Conservation (phyloP, 2,888 invertebrate genomes). For the Danaus chrysippus region DNA sequence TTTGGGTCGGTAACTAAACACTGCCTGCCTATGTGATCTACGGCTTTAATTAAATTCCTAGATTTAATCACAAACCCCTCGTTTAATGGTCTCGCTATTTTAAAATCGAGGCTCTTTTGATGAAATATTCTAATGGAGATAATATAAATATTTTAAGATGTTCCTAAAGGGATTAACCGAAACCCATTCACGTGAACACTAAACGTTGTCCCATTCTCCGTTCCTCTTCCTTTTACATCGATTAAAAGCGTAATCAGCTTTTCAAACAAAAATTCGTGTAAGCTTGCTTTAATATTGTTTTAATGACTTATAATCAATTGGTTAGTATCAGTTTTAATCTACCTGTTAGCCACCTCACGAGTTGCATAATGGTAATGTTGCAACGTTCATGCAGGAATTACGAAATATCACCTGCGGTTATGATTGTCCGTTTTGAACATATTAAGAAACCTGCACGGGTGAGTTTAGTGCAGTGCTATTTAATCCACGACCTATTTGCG, state of each 20-base stretch:
- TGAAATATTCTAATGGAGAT: slow-evolving; percentile 8
- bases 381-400: slow-evolving; percentile 43
- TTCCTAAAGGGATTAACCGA: neutral
- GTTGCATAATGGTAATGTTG: slow-evolving; percentile 19
- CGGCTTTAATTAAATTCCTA: slow-evolving; percentile 31
- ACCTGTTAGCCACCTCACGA: too few species aligned
- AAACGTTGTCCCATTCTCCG: neutral
- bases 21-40: slow-evolving; percentile 23
- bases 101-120: slow-evolving; percentile 6
- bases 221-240: slow-evolving; percentile 8
- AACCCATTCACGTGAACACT: neutral
- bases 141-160: slow-evolving; percentile 11
- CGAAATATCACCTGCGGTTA: slow-evolving; percentile 64
- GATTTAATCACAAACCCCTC: slow-evolving; percentile 24
- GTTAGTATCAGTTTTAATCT: too few species aligned
- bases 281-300: too few species aligned
- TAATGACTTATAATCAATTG: too few species aligned
- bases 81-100: slow-evolving; percentile 22
- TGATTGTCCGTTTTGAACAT: slow-evolving; percentile 67
- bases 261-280: neutral
- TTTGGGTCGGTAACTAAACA: slow-evolving; percentile 29
- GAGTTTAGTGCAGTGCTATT: slow-evolving; percentile 62
- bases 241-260: neutral
- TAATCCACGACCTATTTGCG: slow-evolving; percentile 75
- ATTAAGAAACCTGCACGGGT: slow-evolving; percentile 71